These are phyloP conservation scores for Macheiramphus alcinus DNA, from an alignment of 2,113 vertebrate species.

Conservation along the genomic window DNA sequence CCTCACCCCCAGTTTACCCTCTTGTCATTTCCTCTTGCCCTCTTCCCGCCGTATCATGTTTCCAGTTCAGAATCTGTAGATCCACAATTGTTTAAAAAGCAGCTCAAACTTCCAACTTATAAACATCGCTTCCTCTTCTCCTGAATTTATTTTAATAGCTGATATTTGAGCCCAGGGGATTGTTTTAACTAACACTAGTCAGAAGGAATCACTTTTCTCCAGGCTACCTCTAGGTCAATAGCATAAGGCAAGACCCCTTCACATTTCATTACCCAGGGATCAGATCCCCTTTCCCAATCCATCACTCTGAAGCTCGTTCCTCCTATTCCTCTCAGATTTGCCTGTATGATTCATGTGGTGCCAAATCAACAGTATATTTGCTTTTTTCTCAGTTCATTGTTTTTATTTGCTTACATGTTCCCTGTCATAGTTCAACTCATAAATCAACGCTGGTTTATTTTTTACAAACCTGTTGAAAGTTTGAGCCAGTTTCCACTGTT, in stretches of 20 bases:
- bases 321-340: conserved; percentile 31
- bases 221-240: conserved; percentile 69
- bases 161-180: conserved; percentile 72
- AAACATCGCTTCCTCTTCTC: conserved; percentile 75
- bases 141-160: conserved; percentile 80
- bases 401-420: conserved; percentile 72
- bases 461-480: conserved; percentile 61
- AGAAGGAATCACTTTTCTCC: conserved; percentile 71
- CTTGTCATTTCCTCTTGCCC: conserved; percentile 64
- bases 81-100: conserved; percentile 72
- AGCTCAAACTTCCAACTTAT: conserved; percentile 66
- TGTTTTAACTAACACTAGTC: conserved; percentile 78
- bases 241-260: conserved; percentile 63
- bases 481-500: conserved; percentile 57
- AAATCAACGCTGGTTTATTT: conserved; percentile 64
- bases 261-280: conserved; percentile 63
- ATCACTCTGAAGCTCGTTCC: conserved; percentile 33
- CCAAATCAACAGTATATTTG: conserved; percentile 62
- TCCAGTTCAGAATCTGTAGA: conserved; percentile 72
- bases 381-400: conserved; percentile 55
- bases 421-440: conserved; percentile 58
- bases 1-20: conserved; percentile 50
- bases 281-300: conserved; percentile 53
- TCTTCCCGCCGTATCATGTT: conserved; percentile 70
- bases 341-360: conserved; percentile 38